phyloP scores from a whole-genome alignment of 2,888 invertebrate species.

The Lasioglossum zephyrum region DNA sequence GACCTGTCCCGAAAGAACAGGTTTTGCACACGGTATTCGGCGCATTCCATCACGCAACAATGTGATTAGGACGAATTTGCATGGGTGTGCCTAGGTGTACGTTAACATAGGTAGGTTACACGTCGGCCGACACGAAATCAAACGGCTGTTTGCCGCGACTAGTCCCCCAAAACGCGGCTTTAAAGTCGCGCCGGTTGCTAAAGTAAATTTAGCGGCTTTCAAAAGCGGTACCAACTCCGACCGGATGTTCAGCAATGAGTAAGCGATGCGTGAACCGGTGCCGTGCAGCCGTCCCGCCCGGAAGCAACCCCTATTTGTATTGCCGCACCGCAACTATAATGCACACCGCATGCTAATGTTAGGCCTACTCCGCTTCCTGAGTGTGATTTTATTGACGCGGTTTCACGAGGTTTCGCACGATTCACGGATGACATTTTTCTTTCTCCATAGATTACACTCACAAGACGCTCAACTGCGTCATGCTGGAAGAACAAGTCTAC shows the following conservation, averaged over 20 bases:
- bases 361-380: constrained; percentile 26
- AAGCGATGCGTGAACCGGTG: constrained; percentile 77
- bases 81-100: neutral
- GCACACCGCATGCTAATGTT: constrained; percentile 64
- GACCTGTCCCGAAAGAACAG: constrained; percentile 19
- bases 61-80: constrained; percentile 43
- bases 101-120: constrained; percentile 20
- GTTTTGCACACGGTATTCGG: constrained; percentile 30
- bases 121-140: constrained; percentile 59
- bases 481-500: neutral
- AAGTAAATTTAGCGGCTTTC: constrained; percentile 74
- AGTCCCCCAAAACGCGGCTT: constrained; percentile 56
- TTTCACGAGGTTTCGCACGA: constrained; percentile 19
- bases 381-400: constrained; percentile 28
- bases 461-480: neutral
- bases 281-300: constrained; percentile 64
- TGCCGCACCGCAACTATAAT: constrained; percentile 65
- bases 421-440: constrained; percentile 1
- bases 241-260: constrained; percentile 75
- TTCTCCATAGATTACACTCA: neutral
- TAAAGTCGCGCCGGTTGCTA: constrained; percentile 68
- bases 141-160: constrained; percentile 63
- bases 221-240: constrained; percentile 66
- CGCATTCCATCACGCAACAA: constrained; percentile 50
- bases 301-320: constrained; percentile 73